Percentiles rank a stretch among this genome's conserved stretches.
phyloP scores from a whole-genome alignment of 2,888 invertebrate genomes.

The Lacanobia oleracea region DNA sequence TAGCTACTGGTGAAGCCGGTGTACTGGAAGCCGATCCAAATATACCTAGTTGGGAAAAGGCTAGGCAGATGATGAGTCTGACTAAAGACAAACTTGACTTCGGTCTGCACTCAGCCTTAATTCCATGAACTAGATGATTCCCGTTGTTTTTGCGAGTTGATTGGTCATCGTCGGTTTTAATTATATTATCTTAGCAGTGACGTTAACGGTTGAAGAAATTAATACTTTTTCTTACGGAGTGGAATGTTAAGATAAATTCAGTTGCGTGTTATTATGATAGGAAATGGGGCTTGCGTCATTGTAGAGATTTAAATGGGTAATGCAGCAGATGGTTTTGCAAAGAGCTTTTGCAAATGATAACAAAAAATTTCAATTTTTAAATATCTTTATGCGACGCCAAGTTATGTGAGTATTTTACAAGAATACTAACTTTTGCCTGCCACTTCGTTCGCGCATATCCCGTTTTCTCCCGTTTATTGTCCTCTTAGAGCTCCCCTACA shows the following conservation, averaged over 20 bases:
- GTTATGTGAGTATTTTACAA: too few relatives aligned
- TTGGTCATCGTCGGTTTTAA: conserved; percentile 46
- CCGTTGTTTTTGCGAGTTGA: conserved; percentile 40
- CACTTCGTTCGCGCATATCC: too few relatives aligned
- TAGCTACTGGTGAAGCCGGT: too few relatives aligned
- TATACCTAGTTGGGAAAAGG: too few relatives aligned
- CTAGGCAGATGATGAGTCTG: too few relatives aligned
- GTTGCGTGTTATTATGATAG: conserved; percentile 21
- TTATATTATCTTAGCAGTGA: conserved; percentile 45
- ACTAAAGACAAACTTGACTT: neutral
- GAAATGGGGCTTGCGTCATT: conserved; percentile 40
- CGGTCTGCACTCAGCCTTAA: neutral
- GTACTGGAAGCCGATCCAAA: too few relatives aligned
- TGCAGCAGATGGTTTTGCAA: neutral
- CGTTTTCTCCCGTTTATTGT: too few relatives aligned
- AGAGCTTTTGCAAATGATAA: neutral
- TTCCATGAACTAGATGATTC: conserved; percentile 44
- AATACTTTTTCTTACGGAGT: conserved; percentile 19
- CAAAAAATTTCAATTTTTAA: too few relatives aligned
- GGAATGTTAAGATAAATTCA: conserved; percentile 34
- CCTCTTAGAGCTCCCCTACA: too few relatives aligned
- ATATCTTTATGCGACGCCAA: too few relatives aligned
- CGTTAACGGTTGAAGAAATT: conserved; percentile 29
- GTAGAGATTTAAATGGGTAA: conserved; percentile 4
- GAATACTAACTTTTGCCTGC: too few relatives aligned